A percentile compares a stretch with the other conserved stretches of the same genome.
phyloP scores from a whole-genome alignment of 2,888 invertebrate genomes.

The Drymonia ruficornis region DNA sequence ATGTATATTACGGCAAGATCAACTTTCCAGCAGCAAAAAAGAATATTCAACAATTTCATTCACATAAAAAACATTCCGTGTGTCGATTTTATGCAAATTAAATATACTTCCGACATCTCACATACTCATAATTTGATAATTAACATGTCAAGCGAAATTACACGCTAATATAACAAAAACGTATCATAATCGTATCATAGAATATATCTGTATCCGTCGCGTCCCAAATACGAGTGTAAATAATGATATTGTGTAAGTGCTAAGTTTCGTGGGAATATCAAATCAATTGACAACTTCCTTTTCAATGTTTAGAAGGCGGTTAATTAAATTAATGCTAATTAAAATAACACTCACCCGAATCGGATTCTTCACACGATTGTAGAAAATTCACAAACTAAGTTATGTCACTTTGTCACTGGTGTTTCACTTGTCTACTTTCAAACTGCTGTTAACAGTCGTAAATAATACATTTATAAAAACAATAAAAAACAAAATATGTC shows the following conservation, averaged over 20 bases:
- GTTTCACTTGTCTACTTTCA: slow-evolving; percentile 47
- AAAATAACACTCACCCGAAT: slow-evolving; percentile 54
- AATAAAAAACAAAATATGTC: slow-evolving; percentile 12
- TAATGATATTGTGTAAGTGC: slow-evolving; percentile 4
- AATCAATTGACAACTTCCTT: slow-evolving; percentile 37
- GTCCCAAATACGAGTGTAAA: neutral
- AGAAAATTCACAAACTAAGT: slow-evolving; percentile 42
- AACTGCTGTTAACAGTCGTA: slow-evolving; percentile 40
- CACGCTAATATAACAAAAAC: neutral
- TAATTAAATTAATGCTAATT: slow-evolving; percentile 36
- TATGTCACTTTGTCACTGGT: slow-evolving; percentile 52
- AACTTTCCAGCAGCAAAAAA: too few relatives aligned
- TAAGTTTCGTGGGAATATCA: slow-evolving; percentile 30
- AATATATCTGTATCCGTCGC: neutral
- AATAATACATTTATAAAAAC: slow-evolving; percentile 22
- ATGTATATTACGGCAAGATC: too few relatives aligned
- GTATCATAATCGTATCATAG: too few relatives aligned
- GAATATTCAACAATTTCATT: too few relatives aligned
- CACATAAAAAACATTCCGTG: neutral
- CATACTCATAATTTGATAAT: too few relatives aligned
- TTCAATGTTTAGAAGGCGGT: slow-evolving; percentile 16
- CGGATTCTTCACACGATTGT: slow-evolving; percentile 49
- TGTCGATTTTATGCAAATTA: neutral
- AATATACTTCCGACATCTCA: neutral
- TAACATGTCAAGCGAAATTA: neutral